Percentiles rank a stretch among this genome's conserved stretches.
These are phyloP conservation scores for Drosophila infuscata DNA, from an alignment of 2,888 invertebrate genomes.

Conservation along the genomic window DNA sequence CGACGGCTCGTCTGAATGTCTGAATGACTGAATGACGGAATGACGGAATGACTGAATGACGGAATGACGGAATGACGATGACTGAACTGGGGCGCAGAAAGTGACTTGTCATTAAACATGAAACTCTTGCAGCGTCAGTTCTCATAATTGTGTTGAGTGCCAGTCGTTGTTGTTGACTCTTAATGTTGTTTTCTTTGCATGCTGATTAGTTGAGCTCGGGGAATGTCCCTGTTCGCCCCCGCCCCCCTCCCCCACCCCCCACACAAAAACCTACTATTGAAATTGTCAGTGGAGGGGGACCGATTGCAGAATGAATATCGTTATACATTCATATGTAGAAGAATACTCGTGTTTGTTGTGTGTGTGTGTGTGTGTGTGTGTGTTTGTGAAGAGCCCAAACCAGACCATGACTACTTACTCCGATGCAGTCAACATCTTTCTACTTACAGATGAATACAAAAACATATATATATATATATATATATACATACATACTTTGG, in stretches of 20 bases:
- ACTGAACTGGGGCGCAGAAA: constrained; percentile 79
- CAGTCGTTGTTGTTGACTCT: constrained; percentile 78
- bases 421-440: constrained; percentile 52
- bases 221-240: constrained; percentile 57
- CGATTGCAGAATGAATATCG: constrained; percentile 77
- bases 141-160: constrained; percentile 81
- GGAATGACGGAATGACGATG: constrained; percentile 50
- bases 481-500: constrained; percentile 39
- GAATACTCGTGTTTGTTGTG: constrained; percentile 12
- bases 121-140: constrained; percentile 80
- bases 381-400: constrained; percentile 45
- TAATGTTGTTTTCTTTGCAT: constrained; percentile 81
- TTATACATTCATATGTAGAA: constrained; percentile 57
- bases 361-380: constrained; percentile 20
- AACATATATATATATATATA: constrained; percentile 7
- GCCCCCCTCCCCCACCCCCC: background rate
- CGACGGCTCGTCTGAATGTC: background rate
- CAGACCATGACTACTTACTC: constrained; percentile 60
- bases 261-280: constrained; percentile 31
- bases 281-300: constrained; percentile 43
- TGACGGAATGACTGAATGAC: constrained; percentile 42
- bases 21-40: constrained; percentile 26
- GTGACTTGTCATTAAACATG: constrained; percentile 80
- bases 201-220: constrained; percentile 79
- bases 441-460: constrained; percentile 46